Percentiles rank a stretch among this genome's conserved stretches.
phyloP scores from a whole-genome alignment of 2,888 invertebrate genomes.

The Phania funesta region DNA sequence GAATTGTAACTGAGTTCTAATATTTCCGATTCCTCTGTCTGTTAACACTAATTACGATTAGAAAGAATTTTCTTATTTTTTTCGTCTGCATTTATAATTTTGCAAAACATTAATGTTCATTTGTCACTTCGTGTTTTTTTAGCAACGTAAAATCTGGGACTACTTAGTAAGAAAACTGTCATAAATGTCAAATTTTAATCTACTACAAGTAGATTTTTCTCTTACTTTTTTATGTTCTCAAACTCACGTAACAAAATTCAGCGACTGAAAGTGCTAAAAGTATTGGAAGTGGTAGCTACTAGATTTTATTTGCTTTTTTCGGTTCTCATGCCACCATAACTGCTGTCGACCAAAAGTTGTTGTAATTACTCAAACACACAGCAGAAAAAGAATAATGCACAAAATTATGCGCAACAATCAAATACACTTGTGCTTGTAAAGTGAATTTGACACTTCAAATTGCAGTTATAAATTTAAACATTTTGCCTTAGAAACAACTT shows the following conservation, averaged over 20 bases:
- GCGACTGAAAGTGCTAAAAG: background rate
- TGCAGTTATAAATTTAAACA: too few relatives aligned
- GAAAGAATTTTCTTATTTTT: background rate
- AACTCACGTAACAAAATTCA: background rate
- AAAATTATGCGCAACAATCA: background rate
- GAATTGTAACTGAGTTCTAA: too few relatives aligned
- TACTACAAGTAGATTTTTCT: conserved; percentile 21
- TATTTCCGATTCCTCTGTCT: background rate
- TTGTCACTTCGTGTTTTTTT: conserved; percentile 20
- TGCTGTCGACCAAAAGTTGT: conserved; percentile 47
- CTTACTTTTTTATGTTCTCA: background rate
- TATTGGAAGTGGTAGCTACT: background rate
- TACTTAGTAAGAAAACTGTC: conserved; percentile 51
- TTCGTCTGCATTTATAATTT: background rate
- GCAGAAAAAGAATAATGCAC: background rate
- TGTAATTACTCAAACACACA: conserved; percentile 48
- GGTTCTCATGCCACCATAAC: background rate
- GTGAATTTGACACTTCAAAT: background rate
- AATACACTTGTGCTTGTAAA: background rate
- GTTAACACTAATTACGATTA: background rate
- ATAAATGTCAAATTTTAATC: conserved; percentile 59
- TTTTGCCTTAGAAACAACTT: too few relatives aligned
- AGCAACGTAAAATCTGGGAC: conserved; percentile 40
- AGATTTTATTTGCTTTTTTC: background rate
- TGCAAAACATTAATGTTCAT: conserved; percentile 5